phyloP scores from a whole-genome alignment of 2,113 vertebrate species.

The Chaenogobius annularis region DNA sequence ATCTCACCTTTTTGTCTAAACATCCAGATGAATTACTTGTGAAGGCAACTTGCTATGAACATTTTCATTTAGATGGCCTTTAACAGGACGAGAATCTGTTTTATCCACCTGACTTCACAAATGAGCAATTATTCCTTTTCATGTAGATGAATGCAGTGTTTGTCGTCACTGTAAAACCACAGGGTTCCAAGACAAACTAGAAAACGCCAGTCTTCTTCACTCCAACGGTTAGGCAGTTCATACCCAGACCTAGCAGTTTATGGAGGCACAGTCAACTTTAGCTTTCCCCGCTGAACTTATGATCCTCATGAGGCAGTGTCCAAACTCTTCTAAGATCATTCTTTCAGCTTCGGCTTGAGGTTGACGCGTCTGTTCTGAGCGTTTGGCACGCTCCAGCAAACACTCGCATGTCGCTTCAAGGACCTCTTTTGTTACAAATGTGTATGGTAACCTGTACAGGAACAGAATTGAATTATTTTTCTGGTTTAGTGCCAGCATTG shows the following conservation, averaged over 20 bases:
- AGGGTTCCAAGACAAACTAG: slow-evolving; percentile 7
- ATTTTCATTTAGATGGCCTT: slow-evolving; percentile 16
- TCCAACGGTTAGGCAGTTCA: neutral
- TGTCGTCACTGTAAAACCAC: slow-evolving; percentile 25
- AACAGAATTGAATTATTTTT: neutral
- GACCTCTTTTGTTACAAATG: slow-evolving; percentile 96
- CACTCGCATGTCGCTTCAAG: slow-evolving; percentile 94
- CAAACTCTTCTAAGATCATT: slow-evolving; percentile 97
- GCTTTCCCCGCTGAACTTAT: slow-evolving; percentile 96
- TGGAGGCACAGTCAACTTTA: slow-evolving; percentile 89
- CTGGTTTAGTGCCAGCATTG: neutral
- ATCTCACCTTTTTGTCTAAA: slow-evolving; percentile 19
- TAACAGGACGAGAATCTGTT: slow-evolving; percentile 15
- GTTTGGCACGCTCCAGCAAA: slow-evolving; percentile 91
- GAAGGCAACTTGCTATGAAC: slow-evolving; percentile 13
- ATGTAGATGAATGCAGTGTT: slow-evolving; percentile 14
- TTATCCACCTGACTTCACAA: slow-evolving; percentile 32
- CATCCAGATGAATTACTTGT: slow-evolving; percentile 16
- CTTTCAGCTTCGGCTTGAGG: slow-evolving; percentile 87
- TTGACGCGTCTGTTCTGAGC: slow-evolving; percentile 86
- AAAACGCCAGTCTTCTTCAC: neutral
- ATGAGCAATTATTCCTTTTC: slow-evolving; percentile 25
- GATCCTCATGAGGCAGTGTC: slow-evolving; percentile 94
- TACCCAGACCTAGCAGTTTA: slow-evolving; percentile 84
- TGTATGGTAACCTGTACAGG: slow-evolving; percentile 87